These are phyloP conservation scores for Cromileptes altivelis DNA, from an alignment of 2,113 vertebrate species.

Conservation along the genomic window DNA sequence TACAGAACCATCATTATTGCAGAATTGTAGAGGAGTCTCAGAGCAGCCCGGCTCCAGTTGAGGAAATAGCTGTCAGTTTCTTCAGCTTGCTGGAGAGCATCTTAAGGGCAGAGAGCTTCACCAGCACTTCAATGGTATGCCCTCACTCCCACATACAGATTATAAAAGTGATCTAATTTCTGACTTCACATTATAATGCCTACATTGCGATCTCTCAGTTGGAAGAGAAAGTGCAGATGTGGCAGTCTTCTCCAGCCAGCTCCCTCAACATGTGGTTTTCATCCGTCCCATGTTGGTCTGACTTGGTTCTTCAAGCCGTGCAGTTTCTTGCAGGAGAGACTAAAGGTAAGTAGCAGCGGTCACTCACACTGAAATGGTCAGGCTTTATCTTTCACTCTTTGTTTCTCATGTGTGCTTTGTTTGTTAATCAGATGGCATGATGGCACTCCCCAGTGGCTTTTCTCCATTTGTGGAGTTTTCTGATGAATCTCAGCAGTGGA, in stretches of 20 bases:
- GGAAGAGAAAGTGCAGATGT: constrained; percentile 94
- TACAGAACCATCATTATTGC: constrained; percentile 22
- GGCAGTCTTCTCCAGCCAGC: constrained; percentile 94
- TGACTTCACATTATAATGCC: neutral
- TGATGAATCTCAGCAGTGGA: constrained; percentile 96
- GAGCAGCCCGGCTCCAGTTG: constrained; percentile 87
- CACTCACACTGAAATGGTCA: neutral
- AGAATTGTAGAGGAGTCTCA: constrained; percentile 93
- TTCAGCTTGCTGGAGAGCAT: constrained; percentile 94
- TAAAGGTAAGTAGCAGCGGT: constrained; percentile 83
- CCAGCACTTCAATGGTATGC: constrained; percentile 89
- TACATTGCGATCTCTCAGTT: constrained; percentile 81
- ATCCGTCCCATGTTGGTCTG: constrained; percentile 93
- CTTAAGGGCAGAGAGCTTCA: constrained; percentile 87
- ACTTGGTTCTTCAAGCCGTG: constrained; percentile 92
- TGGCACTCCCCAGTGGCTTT: constrained; percentile 90
- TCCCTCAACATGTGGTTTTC: constrained; percentile 96
- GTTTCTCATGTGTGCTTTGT: neutral
- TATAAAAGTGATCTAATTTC: neutral
- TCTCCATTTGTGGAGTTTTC: constrained; percentile 94
- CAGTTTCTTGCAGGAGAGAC: constrained; percentile 95
- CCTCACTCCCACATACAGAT: neutral
- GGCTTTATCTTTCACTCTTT: neutral
- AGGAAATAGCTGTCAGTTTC: constrained; percentile 95
- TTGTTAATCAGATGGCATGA: constrained; percentile 78